These are phyloP conservation scores for Parascotia fuliginaria DNA, from an alignment of 2,888 invertebrate species.

Conservation along the genomic window DNA sequence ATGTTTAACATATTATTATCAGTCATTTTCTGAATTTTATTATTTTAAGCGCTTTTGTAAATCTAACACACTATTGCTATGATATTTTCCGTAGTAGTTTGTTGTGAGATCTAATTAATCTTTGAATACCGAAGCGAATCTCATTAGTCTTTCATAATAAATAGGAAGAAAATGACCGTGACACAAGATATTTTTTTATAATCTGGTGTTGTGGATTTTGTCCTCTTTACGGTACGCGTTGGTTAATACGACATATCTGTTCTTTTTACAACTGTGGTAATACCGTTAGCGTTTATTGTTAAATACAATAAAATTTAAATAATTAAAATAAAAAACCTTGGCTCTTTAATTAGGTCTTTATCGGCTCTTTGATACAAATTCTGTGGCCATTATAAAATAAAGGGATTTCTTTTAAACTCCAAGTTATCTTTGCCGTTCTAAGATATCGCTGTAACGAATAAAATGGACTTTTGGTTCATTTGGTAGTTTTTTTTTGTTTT, in stretches of 20 bases:
- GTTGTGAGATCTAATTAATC: too few relatives aligned
- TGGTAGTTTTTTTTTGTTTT: neutral
- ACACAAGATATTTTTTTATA: too few relatives aligned
- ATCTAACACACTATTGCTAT: too few relatives aligned
- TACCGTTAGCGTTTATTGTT: conserved; percentile 44
- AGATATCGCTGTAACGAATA: conserved; percentile 30
- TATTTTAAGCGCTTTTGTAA: too few relatives aligned
- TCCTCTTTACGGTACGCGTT: too few relatives aligned
- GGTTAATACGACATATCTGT: neutral
- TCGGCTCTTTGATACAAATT: conserved; percentile 54
- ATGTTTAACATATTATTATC: too few relatives aligned
- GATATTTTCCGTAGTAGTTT: too few relatives aligned
- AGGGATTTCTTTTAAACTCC: conserved; percentile 12
- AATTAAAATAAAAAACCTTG: conserved; percentile 30
- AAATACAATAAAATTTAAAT: conserved; percentile 38
- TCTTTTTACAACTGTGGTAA: neutral
- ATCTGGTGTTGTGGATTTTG: too few relatives aligned
- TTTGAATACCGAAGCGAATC: too few relatives aligned
- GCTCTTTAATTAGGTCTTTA: conserved; percentile 55
- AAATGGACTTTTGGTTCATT: conserved; percentile 22
- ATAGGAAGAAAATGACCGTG: too few relatives aligned
- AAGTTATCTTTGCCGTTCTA: conserved; percentile 35
- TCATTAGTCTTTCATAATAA: too few relatives aligned
- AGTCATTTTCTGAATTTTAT: too few relatives aligned
- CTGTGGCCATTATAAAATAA: conserved; percentile 48